These are phyloP conservation scores for Micropoecilia bifurca DNA, from an alignment of 2,797 vertebrate genomes.

Conservation along the genomic window DNA sequence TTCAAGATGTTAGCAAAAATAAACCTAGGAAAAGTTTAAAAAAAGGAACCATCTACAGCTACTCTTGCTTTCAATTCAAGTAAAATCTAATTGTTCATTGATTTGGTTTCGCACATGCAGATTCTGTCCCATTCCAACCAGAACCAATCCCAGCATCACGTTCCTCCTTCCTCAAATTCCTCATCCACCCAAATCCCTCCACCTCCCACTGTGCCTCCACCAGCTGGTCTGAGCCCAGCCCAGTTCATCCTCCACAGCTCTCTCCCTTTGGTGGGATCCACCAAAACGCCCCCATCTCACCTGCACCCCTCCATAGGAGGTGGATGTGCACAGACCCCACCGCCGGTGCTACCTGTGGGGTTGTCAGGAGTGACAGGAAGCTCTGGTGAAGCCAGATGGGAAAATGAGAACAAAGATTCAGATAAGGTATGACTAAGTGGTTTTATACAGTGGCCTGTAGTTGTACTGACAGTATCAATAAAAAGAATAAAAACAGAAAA, in stretches of 20 bases:
- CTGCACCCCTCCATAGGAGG: conserved; percentile 77
- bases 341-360: conserved; percentile 67
- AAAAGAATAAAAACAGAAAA: not conserved
- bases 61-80: not conserved
- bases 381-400: conserved; percentile 76
- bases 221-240: conserved; percentile 76
- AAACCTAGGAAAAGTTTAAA: not conserved
- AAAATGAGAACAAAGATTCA: conserved; percentile 84
- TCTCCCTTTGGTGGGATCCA: conserved; percentile 86
- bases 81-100: not conserved
- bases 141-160: conserved; percentile 77
- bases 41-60: not conserved
- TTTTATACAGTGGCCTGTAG: not conserved
- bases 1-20: not conserved
- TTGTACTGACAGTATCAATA: not conserved
- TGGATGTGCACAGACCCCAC: conserved; percentile 82
- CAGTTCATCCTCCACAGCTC: conserved; percentile 88
- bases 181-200: conserved; percentile 81
- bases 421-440: conserved; percentile 76
- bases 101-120: conserved; percentile 65
- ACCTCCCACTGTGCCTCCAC: conserved; percentile 79
- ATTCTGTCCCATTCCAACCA: conserved; percentile 91
- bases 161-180: conserved; percentile 75
- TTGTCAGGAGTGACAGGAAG: conserved; percentile 68
- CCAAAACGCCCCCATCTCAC: conserved; percentile 85